Evolutionary conservation across 2,113 vertebrate species (phyloP), one percentile per base, ranked within the genome.

Genomic region (Pollachius pollachius): DNA sequence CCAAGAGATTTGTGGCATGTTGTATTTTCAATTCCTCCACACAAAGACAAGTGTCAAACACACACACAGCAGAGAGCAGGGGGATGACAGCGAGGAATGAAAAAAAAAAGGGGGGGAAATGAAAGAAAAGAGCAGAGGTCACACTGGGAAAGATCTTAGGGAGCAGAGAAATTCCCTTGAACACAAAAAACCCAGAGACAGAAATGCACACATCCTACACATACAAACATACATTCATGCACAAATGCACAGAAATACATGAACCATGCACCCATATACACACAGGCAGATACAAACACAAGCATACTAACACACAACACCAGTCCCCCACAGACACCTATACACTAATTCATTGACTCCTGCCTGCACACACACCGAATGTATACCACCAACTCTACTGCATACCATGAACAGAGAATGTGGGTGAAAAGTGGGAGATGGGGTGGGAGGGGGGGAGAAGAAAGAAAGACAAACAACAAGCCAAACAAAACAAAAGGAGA

Each of bases 251-350:
- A 30, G 15, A 58, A 12, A 54, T 5, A 3, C 59, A 74, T 25
- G 27, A 67, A 57, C 25, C 37, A 67, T 3, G 4, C 11, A 30
- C 52, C 27, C 18, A 58, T 57, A 18, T 6, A 19, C 12, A 19
- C 4, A 62, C 34, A 73, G 19, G 62, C 34, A 60, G 41, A 13
- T 48, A 48, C 56, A 48, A 7, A 48, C 11, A 2, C 72, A 94
- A 92, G 88, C 92, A 94, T 93, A 91, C 93, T 94, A 93, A 94
- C 92, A 52, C 92, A 23, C 16, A 66, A 34, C 30, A 34, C 30
- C 52, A 15, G 13, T 4, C 52, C 5, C 17, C 52, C 72, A 94
- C 91, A 88, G 92, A 94, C 93, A 91, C 93, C 94, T 93, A 94
- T 0, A 66, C 34, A 66, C 34, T 25, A 18, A 23, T 57, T 57